Percentiles rank a stretch among this genome's conserved stretches.
These are phyloP conservation scores for Lacanobia wlatinum DNA, from an alignment of 2,888 invertebrate species.

Conservation along the genomic window DNA sequence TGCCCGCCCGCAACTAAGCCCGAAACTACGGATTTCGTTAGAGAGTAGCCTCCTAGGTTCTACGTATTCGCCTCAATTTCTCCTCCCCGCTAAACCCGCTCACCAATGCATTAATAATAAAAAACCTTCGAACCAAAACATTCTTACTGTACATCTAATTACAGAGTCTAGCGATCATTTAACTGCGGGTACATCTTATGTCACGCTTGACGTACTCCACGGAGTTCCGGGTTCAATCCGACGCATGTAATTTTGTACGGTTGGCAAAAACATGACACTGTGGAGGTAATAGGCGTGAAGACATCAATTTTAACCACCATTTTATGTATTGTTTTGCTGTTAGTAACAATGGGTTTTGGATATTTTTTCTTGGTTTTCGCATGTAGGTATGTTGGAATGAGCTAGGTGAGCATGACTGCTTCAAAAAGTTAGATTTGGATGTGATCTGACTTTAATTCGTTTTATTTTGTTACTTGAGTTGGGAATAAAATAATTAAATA, in stretches of 20 bases:
- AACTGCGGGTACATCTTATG: constrained; percentile 23
- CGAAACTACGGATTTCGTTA: no score
- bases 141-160: constrained; percentile 47
- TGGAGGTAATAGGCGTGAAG: constrained; percentile 40
- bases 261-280: constrained; percentile 55
- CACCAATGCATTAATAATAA: no score
- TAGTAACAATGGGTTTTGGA: constrained; percentile 33
- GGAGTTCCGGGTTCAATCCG: constrained; percentile 53
- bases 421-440: background rate
- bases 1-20: no score
- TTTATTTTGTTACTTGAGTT: background rate
- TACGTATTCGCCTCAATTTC: no score
- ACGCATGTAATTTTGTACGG: constrained; percentile 59
- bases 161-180: constrained; percentile 29
- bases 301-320: constrained; percentile 37
- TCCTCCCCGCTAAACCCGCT: no score
- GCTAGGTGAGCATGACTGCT: background rate
- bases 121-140: constrained; percentile 12
- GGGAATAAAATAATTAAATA: no score
- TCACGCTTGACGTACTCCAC: constrained; percentile 34
- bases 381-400: background rate
- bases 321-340: constrained; percentile 42
- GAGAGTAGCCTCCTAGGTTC: no score
- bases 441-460: background rate
- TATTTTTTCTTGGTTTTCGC: constrained; percentile 3